These are phyloP conservation scores for Diachasma alloeum DNA, from an alignment of 1,140 invertebrate species.

Conservation along the genomic window DNA sequence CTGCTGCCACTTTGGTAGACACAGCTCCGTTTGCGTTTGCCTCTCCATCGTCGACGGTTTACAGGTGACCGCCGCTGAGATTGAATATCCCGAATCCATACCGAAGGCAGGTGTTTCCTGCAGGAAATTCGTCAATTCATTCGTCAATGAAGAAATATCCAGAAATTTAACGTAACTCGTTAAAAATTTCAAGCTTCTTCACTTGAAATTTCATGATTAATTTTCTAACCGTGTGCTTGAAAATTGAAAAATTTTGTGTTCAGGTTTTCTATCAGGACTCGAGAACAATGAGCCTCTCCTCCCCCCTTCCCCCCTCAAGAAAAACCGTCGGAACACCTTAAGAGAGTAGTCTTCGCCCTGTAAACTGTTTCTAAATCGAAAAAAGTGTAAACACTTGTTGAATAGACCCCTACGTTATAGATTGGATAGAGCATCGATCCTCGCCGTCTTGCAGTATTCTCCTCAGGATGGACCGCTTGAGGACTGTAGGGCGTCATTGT, in stretches of 20 bases:
- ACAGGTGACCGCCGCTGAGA: constrained; percentile 52
- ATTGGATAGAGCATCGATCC: constrained; percentile 27
- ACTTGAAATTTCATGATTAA: too few relatives aligned
- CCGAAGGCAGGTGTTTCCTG: constrained; percentile 63
- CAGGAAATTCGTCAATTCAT: too few relatives aligned
- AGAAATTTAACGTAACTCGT: neutral
- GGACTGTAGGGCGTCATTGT: constrained; percentile 48
- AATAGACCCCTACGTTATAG: constrained; percentile 20
- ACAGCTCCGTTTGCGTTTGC: constrained; percentile 81
- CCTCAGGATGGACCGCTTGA: constrained; percentile 48
- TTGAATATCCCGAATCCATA: constrained; percentile 44
- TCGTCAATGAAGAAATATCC: too few relatives aligned
- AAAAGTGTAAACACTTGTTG: too few relatives aligned
- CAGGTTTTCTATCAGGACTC: too few relatives aligned
- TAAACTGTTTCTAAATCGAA: too few relatives aligned
- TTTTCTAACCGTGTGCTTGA: too few relatives aligned
- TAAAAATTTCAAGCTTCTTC: too few relatives aligned
- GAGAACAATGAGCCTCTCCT: too few relatives aligned
- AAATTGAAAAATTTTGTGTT: too few relatives aligned
- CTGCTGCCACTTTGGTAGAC: constrained; percentile 78
- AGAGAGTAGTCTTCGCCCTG: too few relatives aligned
- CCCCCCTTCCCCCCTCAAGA: too few relatives aligned
- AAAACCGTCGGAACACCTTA: neutral
- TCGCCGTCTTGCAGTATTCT: constrained; percentile 38
- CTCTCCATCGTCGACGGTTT: constrained; percentile 75